Conservation (phyloP, 2,113 vertebrate species). For the Lepus americanus region DNA sequence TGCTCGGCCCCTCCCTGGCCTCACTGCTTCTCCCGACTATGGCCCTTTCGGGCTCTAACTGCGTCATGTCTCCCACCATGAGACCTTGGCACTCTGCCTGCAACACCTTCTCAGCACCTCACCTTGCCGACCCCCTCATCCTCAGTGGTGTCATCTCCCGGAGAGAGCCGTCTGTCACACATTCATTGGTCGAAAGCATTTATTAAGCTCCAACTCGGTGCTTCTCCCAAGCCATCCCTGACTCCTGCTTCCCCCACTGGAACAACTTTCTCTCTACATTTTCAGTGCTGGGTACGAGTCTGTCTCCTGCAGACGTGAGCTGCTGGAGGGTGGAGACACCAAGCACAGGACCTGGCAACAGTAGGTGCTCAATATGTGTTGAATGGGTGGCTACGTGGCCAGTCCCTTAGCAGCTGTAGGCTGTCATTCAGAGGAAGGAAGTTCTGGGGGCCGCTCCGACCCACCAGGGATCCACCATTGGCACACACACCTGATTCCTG, state of each 20-base stretch:
- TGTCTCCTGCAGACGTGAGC: background rate
- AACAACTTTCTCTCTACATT: background rate
- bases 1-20: background rate
- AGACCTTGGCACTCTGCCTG: background rate
- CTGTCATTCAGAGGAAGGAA: background rate
- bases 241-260: background rate
- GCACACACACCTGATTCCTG: background rate
- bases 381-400: background rate
- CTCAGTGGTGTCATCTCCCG: background rate
- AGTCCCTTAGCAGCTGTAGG: background rate
- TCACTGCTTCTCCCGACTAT: background rate
- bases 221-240: background rate
- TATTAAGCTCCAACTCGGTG: background rate
- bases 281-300: background rate
- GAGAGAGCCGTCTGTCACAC: background rate
- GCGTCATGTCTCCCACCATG: background rate
- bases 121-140: background rate
- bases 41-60: conserved; percentile 56
- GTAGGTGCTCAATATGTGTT: background rate
- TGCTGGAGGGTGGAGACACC: background rate
- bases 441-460: background rate
- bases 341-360: background rate
- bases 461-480: background rate
- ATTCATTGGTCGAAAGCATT: background rate
- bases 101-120: background rate